Evolutionary conservation across 2,113 vertebrate species (phyloP), one percentile per base, ranked within the genome.

Genomic region (Sterna hirundo): DNA sequence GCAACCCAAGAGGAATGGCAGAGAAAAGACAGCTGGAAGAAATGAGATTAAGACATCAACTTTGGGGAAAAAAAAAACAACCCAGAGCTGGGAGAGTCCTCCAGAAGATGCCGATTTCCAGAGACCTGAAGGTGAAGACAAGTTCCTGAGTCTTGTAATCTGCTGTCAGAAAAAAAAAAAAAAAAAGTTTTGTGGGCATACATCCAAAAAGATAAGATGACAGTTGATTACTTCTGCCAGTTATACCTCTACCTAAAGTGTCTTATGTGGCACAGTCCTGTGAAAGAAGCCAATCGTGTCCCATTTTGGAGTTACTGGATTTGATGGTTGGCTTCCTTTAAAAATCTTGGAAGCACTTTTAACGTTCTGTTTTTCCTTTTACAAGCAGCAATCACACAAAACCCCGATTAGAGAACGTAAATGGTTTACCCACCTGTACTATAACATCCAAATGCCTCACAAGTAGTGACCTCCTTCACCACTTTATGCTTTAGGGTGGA

Each of bases 1-100:
- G 8, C 22, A 36, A 32, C 9, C 12, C 0, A 0, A 70, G 27
- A 66, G 2, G 30, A 74, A 86, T 13, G 18, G 2, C 30, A 44
- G 36, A 57, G 44, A 65, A 86, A 64, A n/a, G 12, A 9, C 1
- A 3, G 5, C 10, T 72, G 36, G 30, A 52, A 6, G 30, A 77
- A 88, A 69, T 26, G 15, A 69, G 26, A 49, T 5, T 72, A 23
- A 77, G 76, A 47, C 6, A 36, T 11, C n/a, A 42, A 9, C 14
- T 51, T 38, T 83, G 17, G 13, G 11, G 22, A 70, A 30, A 17
- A 40, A 36, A 51, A 42, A 34, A n/a, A 57, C 20, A 32, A 49
- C 21, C 21, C 49, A 44, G 23, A 62, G 23, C 22, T 2, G 1
- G 4, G 3, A 15, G 9, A 47, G 17, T n/a, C 15, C 11, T 89